Base-by-base conservation (phyloP, 2,888 invertebrate genomes). In the Temnothorax ravouxi region DNA sequence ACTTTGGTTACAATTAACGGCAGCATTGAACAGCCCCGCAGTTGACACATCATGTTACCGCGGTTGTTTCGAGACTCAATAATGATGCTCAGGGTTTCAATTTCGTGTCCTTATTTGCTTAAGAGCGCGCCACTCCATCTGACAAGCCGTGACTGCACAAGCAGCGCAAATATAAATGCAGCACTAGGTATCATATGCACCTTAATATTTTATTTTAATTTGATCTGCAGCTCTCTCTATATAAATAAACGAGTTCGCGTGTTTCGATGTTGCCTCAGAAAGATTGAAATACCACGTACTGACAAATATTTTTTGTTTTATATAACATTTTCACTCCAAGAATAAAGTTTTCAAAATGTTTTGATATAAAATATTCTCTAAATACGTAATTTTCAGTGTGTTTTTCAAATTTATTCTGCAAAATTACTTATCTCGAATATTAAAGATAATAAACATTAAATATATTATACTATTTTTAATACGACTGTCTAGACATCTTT, bases 41-140 rank as follows among this genome's bases (percentile, higher is more conserved):
- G 56, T 82, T 76, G 77, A 76, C 64, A 47, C 44, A 64, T 77
- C 77, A n/a, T 54, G 77, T 56, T 61, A 54, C 64, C 67, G 15
- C n/a, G 52, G 47, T 80, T 72, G 72, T 72, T 80, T 72, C 85
- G 79, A 84, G 67, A 85, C 64, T 75, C 85, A 77, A 85, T 86
- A 85, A 86, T 86, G 71, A 72, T 54, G 50, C 71, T 44, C 29
- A 29, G 47, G 34, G 47, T 72, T 86, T 86, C 86, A 86, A 84
- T 87, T 86, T 86, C 84, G 72, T 67, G 80, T 77, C 76, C 80
- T 86, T 86, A 83, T 86, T 86, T 86, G 72, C 34, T 62, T 69
- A 54, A 54, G 66, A 72, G 54, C 25, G 54, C 25, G 64, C 38
- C 38, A 25, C 52, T 69, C 18, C 41, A 34, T 72, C 44, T 34